A percentile compares a stretch with the other conserved stretches of the same genome.
Conservation (phyloP, 2,113 vertebrate species). For the Cyanoliseus patagonus region DNA sequence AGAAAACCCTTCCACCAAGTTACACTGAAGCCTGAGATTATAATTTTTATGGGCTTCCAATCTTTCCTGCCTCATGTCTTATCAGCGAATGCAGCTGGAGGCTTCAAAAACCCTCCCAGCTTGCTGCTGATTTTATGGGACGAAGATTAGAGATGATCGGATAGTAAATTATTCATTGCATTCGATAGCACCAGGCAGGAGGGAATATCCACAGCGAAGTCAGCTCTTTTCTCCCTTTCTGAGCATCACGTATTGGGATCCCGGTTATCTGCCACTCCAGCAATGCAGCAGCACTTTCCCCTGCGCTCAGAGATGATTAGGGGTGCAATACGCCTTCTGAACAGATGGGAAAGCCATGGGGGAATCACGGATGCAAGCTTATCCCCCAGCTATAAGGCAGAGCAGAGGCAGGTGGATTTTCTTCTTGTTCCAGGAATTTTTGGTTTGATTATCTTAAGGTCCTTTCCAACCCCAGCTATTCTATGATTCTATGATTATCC, state of each 20-base stretch:
- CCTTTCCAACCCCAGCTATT: background rate
- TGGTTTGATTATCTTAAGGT: background rate
- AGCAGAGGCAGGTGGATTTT: background rate
- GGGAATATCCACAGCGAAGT: slow-evolving; percentile 40
- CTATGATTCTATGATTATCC: background rate
- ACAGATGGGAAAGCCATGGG: background rate
- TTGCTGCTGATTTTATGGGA: slow-evolving; percentile 65
- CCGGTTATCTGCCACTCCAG: background rate
- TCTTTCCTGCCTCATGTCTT: slow-evolving; percentile 60
- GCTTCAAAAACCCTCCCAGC: slow-evolving; percentile 66
- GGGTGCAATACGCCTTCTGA: background rate
- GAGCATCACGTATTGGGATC: background rate
- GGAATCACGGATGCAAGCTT: background rate
- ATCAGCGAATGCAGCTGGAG: slow-evolving; percentile 67
- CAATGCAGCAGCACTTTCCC: background rate
- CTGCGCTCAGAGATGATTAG: background rate
- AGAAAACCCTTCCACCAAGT: slow-evolving; percentile 64
- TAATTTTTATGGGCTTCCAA: slow-evolving; percentile 65
- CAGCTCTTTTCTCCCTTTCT: slow-evolving; percentile 11
- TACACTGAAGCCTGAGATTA: slow-evolving; percentile 52
- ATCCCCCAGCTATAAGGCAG: background rate
- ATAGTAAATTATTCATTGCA: slow-evolving; percentile 67
- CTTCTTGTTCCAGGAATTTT: background rate
- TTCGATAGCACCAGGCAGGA: background rate
- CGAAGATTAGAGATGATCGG: slow-evolving; percentile 67